Evolutionary conservation across 2,888 invertebrate genomes (phyloP).

Genomic region (Dione juno): DNA sequence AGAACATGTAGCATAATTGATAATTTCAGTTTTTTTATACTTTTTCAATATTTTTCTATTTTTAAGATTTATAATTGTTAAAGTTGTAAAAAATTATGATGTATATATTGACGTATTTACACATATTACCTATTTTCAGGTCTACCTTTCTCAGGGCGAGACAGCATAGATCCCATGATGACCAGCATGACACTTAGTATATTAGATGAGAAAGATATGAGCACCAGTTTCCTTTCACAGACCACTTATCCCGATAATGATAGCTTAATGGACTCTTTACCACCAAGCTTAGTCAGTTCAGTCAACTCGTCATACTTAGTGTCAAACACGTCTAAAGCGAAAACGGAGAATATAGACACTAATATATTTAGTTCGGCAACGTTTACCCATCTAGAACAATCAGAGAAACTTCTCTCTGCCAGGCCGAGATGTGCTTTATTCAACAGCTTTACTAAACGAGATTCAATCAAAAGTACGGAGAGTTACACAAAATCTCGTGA

Average conservation of each 20-base stretch:
- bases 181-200: conserved; percentile 81
- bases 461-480: conserved; percentile 65
- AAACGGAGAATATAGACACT: conserved; percentile 61
- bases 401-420: conserved; percentile 68
- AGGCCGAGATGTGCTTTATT: conserved; percentile 67
- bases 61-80: no score
- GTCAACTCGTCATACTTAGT: conserved; percentile 75
- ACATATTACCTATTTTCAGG: conserved; percentile 54
- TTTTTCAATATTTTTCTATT: no score
- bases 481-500: conserved; percentile 75
- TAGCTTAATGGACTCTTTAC: conserved; percentile 75
- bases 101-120: no score
- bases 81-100: background rate
- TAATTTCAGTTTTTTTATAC: no score
- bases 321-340: conserved; percentile 63
- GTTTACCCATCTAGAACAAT: conserved; percentile 75
- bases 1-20: no score
- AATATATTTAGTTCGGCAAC: conserved; percentile 76
- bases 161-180: conserved; percentile 77
- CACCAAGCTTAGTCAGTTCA: conserved; percentile 76
- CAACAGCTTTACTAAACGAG: conserved; percentile 68
- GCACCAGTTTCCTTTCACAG: conserved; percentile 79
- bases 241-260: conserved; percentile 78
- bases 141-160: conserved; percentile 64
- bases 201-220: conserved; percentile 81